A percentile compares a stretch with the other conserved stretches of the same genome.
Evolutionary conservation across 2,113 vertebrate genomes (phyloP).

Genomic region (Bubo bubo): DNA sequence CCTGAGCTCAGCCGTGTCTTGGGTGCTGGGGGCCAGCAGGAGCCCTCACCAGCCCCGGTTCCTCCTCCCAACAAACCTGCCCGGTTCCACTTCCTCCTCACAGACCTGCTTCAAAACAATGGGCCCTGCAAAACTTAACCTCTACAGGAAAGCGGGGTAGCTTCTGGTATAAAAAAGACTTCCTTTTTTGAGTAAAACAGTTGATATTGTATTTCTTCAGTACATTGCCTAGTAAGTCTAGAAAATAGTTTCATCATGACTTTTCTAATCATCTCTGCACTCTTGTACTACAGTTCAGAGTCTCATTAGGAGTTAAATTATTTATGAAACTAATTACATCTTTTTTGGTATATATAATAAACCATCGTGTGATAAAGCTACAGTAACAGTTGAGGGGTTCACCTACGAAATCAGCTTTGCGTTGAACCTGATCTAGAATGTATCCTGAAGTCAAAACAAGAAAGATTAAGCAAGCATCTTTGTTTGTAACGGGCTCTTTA

Average conservation of each 20-base stretch:
- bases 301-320: neutral
- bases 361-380: neutral
- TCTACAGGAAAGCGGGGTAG: neutral
- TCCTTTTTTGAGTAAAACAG: neutral
- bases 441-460: neutral
- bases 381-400: neutral
- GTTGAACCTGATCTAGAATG: neutral
- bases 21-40: neutral
- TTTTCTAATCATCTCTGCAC: neutral
- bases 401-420: neutral
- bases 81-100: neutral
- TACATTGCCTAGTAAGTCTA: neutral
- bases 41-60: neutral
- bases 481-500: neutral
- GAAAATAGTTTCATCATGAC: neutral
- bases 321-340: neutral
- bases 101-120: neutral
- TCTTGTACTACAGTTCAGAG: neutral
- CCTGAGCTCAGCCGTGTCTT: rapidly evolving
- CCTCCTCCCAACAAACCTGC: neutral
- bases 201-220: neutral
- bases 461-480: neutral
- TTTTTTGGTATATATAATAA: neutral
- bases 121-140: neutral
- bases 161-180: neutral